These are phyloP conservation scores for Sminthurinus signatus DNA, from an alignment of 1,140 invertebrate species.

Conservation along the genomic window DNA sequence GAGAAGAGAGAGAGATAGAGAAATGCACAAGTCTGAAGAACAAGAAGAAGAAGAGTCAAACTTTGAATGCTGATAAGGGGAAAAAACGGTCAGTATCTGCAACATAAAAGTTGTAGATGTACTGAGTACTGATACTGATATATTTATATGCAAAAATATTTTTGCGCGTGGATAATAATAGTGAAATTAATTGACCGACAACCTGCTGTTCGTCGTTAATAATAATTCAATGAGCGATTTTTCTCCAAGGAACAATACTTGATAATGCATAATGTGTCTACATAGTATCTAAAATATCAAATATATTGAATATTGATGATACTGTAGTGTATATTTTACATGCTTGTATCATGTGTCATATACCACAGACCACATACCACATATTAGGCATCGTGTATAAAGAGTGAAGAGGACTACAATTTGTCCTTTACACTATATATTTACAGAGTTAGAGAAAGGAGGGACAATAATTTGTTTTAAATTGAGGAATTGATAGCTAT, in stretches of 20 bases:
- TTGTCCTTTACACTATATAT: no score
- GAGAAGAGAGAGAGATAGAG: no score
- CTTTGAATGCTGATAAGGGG: neutral
- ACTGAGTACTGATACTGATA: neutral
- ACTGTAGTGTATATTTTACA: no score
- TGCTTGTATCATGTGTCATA: no score
- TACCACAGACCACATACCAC: no score
- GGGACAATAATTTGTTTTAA: slow-evolving; percentile 7
- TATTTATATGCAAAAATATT: neutral
- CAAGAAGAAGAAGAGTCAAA: no score
- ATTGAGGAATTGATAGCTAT: slow-evolving; percentile 3
- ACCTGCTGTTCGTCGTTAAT: slow-evolving; percentile 1
- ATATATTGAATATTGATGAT: no score
- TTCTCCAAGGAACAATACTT: neutral
- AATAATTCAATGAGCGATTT: slow-evolving; percentile 1
- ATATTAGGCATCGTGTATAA: no score
- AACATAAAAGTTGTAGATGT: neutral
- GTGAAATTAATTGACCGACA: neutral
- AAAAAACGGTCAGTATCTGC: neutral
- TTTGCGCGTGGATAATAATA: neutral
- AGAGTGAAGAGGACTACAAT: no score
- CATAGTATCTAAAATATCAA: no score
- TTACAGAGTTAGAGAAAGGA: slow-evolving; percentile 1
- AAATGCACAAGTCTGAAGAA: no score
- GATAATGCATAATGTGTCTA: no score